phyloP scores from a whole-genome alignment of 1,140 invertebrate genomes.

The Drosophila watanabei region DNA sequence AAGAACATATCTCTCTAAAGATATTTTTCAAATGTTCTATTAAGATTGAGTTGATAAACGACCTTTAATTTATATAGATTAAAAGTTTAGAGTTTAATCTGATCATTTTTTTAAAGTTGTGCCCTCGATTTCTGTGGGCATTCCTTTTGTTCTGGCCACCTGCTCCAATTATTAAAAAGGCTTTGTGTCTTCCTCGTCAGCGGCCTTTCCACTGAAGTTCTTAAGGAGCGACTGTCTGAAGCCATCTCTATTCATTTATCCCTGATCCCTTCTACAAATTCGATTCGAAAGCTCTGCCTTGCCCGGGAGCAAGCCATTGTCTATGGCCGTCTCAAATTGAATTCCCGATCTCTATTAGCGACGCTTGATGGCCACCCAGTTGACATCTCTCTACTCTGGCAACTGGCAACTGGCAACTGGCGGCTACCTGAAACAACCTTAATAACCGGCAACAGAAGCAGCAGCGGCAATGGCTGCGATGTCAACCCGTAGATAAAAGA shows the following conservation, averaged over 20 bases:
- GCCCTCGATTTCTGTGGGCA: background rate
- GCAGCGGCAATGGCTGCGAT: constrained; percentile 50
- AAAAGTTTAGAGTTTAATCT: background rate
- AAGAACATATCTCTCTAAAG: too few species aligned
- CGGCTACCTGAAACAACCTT: constrained; percentile 62
- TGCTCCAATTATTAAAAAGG: constrained; percentile 22
- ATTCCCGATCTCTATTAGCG: constrained; percentile 66
- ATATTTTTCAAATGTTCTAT: background rate
- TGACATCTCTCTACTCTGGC: constrained; percentile 39
- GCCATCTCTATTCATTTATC: constrained; percentile 6
- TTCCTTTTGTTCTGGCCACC: constrained; percentile 24
- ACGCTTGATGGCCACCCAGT: constrained; percentile 60
- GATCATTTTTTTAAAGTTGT: constrained; percentile 11
- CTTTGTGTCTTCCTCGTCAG: background rate
- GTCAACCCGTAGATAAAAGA: constrained; percentile 69
- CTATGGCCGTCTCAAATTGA: constrained; percentile 35
- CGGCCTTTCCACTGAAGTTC: constrained; percentile 21
- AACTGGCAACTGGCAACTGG: constrained; percentile 20
- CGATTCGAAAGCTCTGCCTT: constrained; percentile 21
- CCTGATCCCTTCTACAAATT: constrained; percentile 19
- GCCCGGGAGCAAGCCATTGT: constrained; percentile 10
- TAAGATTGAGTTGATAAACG: background rate
- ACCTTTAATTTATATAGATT: constrained; percentile 8
- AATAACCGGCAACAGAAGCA: constrained; percentile 44
- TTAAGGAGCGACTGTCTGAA: background rate